Conservation (phyloP, 2,888 invertebrate genomes). For the Drosophila melanocephala region DNA sequence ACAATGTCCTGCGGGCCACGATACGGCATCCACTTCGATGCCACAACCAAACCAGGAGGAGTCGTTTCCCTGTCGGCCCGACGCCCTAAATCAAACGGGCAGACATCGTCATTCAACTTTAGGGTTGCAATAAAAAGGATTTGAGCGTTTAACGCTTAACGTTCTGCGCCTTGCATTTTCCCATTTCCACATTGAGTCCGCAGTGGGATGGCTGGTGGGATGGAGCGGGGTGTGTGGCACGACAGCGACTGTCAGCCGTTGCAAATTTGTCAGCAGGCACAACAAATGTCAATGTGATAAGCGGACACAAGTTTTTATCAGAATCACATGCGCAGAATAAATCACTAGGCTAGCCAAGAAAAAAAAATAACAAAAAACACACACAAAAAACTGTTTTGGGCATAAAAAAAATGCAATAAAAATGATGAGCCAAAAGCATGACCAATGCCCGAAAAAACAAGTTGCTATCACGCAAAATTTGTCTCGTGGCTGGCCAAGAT, state of each 20-base stretch:
- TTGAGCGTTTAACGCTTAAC: constrained; percentile 9
- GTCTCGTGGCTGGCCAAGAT: constrained; percentile 58
- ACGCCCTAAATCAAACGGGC: constrained; percentile 52
- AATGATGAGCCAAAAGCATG: constrained; percentile 53
- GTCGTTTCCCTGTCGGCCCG: constrained; percentile 2
- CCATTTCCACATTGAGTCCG: constrained; percentile 52
- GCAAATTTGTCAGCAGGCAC: constrained; percentile 73
- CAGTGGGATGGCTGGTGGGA: constrained; percentile 9
- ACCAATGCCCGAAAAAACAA: constrained; percentile 38
- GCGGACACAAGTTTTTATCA: constrained; percentile 73
- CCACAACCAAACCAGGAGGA: constrained; percentile 48
- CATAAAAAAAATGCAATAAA: constrained; percentile 63
- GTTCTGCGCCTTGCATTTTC: constrained; percentile 38
- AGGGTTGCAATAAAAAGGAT: constrained; percentile 58
- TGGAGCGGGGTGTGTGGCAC: constrained; percentile 2
- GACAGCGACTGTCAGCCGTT: constrained; percentile 45
- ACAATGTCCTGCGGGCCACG: constrained; percentile 60
- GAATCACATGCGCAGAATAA: constrained; percentile 57
- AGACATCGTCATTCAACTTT: constrained; percentile 50
- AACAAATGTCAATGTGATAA: constrained; percentile 74
- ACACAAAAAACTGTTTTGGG: constrained; percentile 3
- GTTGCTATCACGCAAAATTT: constrained; percentile 54
- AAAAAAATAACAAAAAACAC: constrained; percentile 5
- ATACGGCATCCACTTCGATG: constrained; percentile 48
- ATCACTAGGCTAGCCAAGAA: constrained; percentile 50